Evolutionary conservation across 1,140 invertebrate species (phyloP).

Genomic region (Rhopalosiphum padi): DNA sequence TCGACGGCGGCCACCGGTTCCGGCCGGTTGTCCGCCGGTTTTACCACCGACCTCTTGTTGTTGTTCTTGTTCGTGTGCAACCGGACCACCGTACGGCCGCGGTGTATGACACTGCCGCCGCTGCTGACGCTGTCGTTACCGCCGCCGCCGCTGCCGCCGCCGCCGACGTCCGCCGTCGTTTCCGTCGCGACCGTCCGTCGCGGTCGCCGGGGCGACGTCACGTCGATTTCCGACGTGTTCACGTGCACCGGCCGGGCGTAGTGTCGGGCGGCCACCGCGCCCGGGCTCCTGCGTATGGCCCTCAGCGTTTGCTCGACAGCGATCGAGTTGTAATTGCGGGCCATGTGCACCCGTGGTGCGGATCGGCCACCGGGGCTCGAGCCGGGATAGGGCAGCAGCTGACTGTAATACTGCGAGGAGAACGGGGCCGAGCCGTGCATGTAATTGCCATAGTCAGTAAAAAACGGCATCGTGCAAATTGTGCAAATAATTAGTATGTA

Average conservation of each 20-base stretch:
- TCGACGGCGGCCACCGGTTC: constrained; percentile 68
- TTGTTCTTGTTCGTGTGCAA: constrained; percentile 68
- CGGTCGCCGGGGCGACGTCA: constrained; percentile 67
- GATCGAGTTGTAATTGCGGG: constrained; percentile 8
- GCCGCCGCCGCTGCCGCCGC: constrained; percentile 59
- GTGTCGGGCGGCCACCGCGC: constrained; percentile 41
- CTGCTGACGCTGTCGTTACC: constrained; percentile 59
- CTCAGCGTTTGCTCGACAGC: constrained; percentile 41
- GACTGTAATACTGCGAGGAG: constrained; percentile 58
- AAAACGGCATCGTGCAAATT: constrained; percentile 58
- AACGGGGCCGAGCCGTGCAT: constrained; percentile 42
- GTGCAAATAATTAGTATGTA: background rate
- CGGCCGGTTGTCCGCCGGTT: constrained; percentile 74
- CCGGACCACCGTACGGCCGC: constrained; percentile 75
- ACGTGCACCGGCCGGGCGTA: constrained; percentile 71
- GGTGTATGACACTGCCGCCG: constrained; percentile 69
- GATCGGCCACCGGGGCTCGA: background rate
- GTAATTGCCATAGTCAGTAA: constrained; percentile 58
- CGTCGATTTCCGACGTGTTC: constrained; percentile 83
- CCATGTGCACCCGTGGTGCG: background rate
- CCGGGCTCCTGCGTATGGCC: constrained; percentile 45
- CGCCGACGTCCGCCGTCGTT: constrained; percentile 59
- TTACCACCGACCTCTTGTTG: constrained; percentile 68
- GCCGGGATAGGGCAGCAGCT: constrained; percentile 19
- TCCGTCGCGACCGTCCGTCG: background rate